A percentile compares a stretch with the other conserved stretches of the same genome.
Conservation (phyloP, 2,797 vertebrate species). For the Poecilia picta region DNA sequence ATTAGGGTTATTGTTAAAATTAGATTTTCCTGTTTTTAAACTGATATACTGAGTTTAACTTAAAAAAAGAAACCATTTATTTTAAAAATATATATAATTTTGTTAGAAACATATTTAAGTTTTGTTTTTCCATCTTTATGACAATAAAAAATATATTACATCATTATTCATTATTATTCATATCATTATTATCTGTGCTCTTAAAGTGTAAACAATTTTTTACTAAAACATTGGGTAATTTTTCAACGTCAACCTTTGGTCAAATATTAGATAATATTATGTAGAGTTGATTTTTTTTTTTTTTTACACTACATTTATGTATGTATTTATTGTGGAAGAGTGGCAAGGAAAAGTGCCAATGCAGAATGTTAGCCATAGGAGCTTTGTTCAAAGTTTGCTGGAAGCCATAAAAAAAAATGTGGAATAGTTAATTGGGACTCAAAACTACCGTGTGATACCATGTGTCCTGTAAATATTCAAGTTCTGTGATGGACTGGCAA, state of each 20-base stretch:
- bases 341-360: too few relatives aligned
- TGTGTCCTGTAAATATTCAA: too few relatives aligned
- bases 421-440: too few relatives aligned
- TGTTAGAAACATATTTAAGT: neutral
- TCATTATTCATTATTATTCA: neutral
- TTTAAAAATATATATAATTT: too few relatives aligned
- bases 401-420: neutral
- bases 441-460: neutral
- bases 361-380: too few relatives aligned
- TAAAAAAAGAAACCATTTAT: neutral
- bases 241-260: neutral
- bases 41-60: neutral
- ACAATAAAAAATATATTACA: neutral
- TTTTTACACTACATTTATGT: neutral
- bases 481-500: neutral
- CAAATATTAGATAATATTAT: neutral
- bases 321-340: too few relatives aligned
- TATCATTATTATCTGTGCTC: neutral
- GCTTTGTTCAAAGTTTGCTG: neutral
- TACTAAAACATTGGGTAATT: neutral
- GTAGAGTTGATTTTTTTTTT: neutral
- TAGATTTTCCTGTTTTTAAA: neutral
- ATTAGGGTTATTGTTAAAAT: neutral
- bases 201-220: neutral
- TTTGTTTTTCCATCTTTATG: neutral